Base-by-base conservation (phyloP, 2,113 vertebrate genomes). In the zebrafish (Danio rerio) region DNA sequence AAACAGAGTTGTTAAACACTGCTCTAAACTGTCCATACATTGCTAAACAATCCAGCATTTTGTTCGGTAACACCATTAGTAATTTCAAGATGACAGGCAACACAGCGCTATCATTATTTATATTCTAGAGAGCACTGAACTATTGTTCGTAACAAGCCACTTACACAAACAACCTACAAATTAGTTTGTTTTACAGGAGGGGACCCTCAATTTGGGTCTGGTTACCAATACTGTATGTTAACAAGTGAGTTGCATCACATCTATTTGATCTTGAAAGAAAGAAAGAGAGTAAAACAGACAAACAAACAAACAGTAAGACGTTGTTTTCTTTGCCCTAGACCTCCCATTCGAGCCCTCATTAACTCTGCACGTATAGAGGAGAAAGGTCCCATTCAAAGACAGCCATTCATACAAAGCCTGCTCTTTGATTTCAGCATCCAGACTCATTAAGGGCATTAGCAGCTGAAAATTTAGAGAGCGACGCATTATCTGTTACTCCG, bases 391-490 rank as follows among this genome's bases (percentile, higher is more conserved):
- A n/a, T 75, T 82, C 50, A 66, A 52, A 50, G 18, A 55, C 58
- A 49, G 20, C 18, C 42, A 66, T 50, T 40, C 8, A 70, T 50
- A 16, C 47, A 21, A 63, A 45, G 52, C 18, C 59, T 12, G 6
- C 18, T 65, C 50, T 83, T 77, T 83, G 62, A 75, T 84, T 83
- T 59, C 10, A n/a, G 45, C 53, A 65, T 15, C 52, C 21, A 55
- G n/a, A 65, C 43, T 84, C 53, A 80, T 84, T 69, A 68, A 18
- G 53, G 53, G 52, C 70, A 75, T 80, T 80, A 78, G 59, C 20
- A 76, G 52, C 61, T 59, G 40, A 81, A 81, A 75, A 56, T 84
- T 81, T 31, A 49, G n/a, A 83, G 74, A 74, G 56, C 61, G 43
- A 70, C 31, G 11, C 52, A 69, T 74, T 49, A 42, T 49, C 78